Percentiles rank a stretch among this genome's conserved stretches.
These are phyloP conservation scores for Hylia prasina DNA, from an alignment of 2,113 vertebrate genomes.

Conservation along the genomic window DNA sequence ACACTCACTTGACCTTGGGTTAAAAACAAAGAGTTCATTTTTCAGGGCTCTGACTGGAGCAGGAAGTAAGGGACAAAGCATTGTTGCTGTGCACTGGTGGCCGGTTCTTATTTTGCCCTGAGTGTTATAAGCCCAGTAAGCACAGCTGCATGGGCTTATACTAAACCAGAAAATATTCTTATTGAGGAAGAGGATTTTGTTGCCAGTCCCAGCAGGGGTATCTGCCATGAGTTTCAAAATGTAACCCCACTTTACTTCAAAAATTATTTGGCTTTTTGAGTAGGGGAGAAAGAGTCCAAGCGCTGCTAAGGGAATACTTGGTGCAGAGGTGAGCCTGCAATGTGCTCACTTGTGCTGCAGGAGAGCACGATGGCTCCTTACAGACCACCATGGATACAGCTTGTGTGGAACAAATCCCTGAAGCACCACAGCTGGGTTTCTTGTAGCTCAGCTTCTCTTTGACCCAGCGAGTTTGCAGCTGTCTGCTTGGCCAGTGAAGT, in stretches of 20 bases:
- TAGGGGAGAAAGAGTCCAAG: neutral
- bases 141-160: neutral
- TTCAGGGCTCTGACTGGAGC: neutral
- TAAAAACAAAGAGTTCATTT: neutral
- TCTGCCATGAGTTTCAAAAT: neutral
- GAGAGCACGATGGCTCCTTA: rapidly evolving
- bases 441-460: neutral
- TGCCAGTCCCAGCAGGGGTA: neutral
- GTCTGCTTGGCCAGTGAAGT: neutral
- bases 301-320: neutral
- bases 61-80: neutral
- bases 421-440: neutral
- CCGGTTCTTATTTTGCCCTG: neutral
- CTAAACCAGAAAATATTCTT: neutral
- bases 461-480: neutral
- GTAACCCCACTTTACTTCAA: neutral
- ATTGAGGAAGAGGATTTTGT: neutral
- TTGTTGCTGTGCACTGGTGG: rapidly evolving
- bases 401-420: neutral
- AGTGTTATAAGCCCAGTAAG: neutral
- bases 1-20: neutral
- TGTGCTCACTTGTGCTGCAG: rapidly evolving
- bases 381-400: neutral
- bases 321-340: neutral
- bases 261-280: neutral